Percentiles rank a stretch among this genome's conserved stretches.
Conservation (phyloP, 1,140 invertebrate species). For the Plodia interpunctella region DNA sequence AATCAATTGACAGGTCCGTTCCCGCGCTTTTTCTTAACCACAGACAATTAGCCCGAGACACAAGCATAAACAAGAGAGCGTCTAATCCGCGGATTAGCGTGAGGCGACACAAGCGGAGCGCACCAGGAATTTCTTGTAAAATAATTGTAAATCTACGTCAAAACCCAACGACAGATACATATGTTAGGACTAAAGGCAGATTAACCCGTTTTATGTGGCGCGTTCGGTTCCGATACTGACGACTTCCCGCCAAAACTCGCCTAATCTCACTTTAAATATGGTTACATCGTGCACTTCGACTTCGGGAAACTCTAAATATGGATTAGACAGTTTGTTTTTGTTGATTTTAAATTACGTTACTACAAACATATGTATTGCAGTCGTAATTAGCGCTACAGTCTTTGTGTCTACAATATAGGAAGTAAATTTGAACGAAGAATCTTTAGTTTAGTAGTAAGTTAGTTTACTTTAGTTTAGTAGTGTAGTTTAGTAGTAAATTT, state of each 20-base stretch:
- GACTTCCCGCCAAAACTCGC: slow-evolving; percentile 48
- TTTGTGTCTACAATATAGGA: slow-evolving; percentile 8
- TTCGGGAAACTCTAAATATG: slow-evolving; percentile 55
- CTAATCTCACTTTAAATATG: slow-evolving; percentile 63
- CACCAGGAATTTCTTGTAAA: slow-evolving; percentile 51
- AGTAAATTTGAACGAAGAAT: slow-evolving; percentile 10
- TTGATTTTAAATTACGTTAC: slow-evolving; percentile 17
- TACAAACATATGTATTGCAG: not conserved
- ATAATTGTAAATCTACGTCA: slow-evolving; percentile 76
- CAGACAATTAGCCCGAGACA: slow-evolving; percentile 56
- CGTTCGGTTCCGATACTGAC: slow-evolving; percentile 39
- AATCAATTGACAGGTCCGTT: slow-evolving; percentile 56
- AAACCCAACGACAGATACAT: slow-evolving; percentile 70
- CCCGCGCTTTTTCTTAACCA: slow-evolving; percentile 49
- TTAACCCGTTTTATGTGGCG: slow-evolving; percentile 64
- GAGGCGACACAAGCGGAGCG: slow-evolving; percentile 53
- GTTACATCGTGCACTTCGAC: slow-evolving; percentile 29
- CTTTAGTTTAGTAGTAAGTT: too few species aligned
- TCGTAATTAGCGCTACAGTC: not conserved
- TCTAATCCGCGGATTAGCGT: slow-evolving; percentile 60
- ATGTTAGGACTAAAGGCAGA: slow-evolving; percentile 62
- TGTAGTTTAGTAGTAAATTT: too few species aligned
- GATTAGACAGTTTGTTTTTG: slow-evolving; percentile 35
- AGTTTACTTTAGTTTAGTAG: too few species aligned
- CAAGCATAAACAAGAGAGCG: slow-evolving; percentile 55